Evolutionary conservation across 2,113 vertebrate species (phyloP), one percentile per base, ranked within the genome.

Genomic region (Callithrix jacchus): DNA sequence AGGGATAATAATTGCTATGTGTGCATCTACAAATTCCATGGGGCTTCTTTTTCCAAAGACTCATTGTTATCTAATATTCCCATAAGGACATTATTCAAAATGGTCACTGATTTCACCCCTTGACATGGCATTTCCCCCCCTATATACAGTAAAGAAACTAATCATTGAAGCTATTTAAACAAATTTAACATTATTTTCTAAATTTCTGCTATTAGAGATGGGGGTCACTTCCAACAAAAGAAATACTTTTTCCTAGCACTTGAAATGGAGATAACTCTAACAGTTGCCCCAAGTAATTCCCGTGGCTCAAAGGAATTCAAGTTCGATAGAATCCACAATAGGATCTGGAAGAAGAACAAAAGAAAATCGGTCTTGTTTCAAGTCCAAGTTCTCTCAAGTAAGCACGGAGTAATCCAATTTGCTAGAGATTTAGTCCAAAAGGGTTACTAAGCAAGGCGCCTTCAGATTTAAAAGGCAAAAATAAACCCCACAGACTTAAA

Each of bases 341-440:
- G 42, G 32, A 89, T 80, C 40, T 80, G 32, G 20, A 88, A 79
- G n/a, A 52, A 71, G 27, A 87, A 64, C 27, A 89, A 42, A 74
- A 91, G 27, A 37, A 6, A 68, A 96, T 74, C 9, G 13, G 3
- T 13, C 20, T n/a, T 89, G 17, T 80, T n/a, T 91, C 45, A 89
- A 77, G 7, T 90, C 37, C 54, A 68, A 27, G 20, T 70, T 84
- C 71, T 92, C 35, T 23, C 40, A 90, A 80, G 77, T 2, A 9
- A 76, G 52, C 32, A 68, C 27, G 83, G 93, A 20, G 12, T 84
- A 93, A 97, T 92, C 17, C 40, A 85, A 76, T 97, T 83, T 94
- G 61, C 68, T 91, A 85, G 49, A 71, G 25, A 97, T 37, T 91
- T 7, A 93, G 47, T 97, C 88, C 77, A 89, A 49, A 1, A 45